phyloP scores from a whole-genome alignment of 2,888 invertebrate species.

The Hypena proboscidalis region DNA sequence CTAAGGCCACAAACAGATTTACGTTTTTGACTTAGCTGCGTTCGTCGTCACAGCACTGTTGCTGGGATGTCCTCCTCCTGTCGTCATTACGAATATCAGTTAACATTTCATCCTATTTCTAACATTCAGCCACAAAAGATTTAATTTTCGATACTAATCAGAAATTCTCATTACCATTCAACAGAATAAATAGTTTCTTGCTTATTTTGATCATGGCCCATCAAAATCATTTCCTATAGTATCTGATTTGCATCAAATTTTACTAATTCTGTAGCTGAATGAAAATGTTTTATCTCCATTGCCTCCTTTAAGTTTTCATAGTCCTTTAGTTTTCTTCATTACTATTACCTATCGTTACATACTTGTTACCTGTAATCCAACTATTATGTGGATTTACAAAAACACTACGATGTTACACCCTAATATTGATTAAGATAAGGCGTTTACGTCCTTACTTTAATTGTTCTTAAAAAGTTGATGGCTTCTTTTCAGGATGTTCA shows the following conservation, averaged over 20 bases:
- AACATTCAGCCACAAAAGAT: constrained; percentile 18
- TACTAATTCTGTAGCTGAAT: constrained; percentile 1
- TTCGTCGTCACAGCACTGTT: constrained; percentile 75
- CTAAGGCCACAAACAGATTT: constrained; percentile 77
- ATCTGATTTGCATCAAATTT: constrained; percentile 1
- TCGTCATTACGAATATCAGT: constrained; percentile 37
- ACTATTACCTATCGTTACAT: background rate
- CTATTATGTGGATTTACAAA: background rate
- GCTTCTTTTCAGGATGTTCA: too few relatives aligned
- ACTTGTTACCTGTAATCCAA: constrained; percentile 7
- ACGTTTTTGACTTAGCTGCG: constrained; percentile 81
- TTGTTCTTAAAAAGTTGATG: too few relatives aligned
- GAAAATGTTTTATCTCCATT: background rate
- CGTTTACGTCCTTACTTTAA: too few relatives aligned
- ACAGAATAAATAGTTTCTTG: background rate
- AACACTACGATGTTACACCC: background rate
- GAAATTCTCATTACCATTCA: background rate
- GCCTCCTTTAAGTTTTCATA: background rate
- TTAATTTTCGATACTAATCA: constrained; percentile 6
- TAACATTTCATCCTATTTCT: constrained; percentile 17
- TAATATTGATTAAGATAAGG: constrained; percentile 1
- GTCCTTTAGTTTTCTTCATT: background rate
- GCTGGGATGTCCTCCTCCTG: constrained; percentile 83
- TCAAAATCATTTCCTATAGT: background rate
- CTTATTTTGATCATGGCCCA: background rate